These are phyloP conservation scores for Drosophila cardini DNA, from an alignment of 1,140 invertebrate species.

Conservation along the genomic window DNA sequence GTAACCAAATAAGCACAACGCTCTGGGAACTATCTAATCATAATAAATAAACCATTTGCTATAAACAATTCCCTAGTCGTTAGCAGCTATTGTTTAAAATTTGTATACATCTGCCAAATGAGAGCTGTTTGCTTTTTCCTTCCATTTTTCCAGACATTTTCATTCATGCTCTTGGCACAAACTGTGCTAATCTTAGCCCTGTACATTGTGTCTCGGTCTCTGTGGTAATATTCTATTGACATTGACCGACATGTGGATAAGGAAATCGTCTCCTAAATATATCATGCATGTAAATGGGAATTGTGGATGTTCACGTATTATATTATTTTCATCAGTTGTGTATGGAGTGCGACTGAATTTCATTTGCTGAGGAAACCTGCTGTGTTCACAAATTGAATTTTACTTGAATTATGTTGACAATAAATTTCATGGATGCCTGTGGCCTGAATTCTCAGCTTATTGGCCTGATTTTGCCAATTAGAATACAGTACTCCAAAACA, in stretches of 20 bases:
- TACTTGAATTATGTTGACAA: conserved; percentile 46
- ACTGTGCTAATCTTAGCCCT: not conserved
- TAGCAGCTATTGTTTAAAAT: conserved; percentile 10
- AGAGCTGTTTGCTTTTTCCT: conserved; percentile 10
- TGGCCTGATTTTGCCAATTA: conserved; percentile 50
- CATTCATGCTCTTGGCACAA: not conserved
- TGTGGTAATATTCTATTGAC: conserved; percentile 17
- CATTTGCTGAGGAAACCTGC: conserved; percentile 5
- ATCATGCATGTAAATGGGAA: not conserved
- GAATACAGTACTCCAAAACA: not conserved
- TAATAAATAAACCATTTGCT: conserved; percentile 1
- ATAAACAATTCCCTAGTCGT: conserved; percentile 7
- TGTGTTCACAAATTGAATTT: conserved; percentile 41
- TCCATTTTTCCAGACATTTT: conserved; percentile 1
- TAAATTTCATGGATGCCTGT: conserved; percentile 36
- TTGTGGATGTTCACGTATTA: conserved; percentile 6
- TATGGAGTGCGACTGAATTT: conserved; percentile 32
- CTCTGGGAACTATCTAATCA: conserved; percentile 6
- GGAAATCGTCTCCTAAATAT: not conserved
- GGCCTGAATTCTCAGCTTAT: not conserved
- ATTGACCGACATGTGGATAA: conserved; percentile 21
- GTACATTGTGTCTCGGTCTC: conserved; percentile 12
- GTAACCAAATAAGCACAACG: not conserved
- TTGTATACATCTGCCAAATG: conserved; percentile 15
- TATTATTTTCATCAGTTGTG: conserved; percentile 6